Base-by-base conservation (phyloP, 2,113 vertebrate genomes). In the Centropus bengalensis region DNA sequence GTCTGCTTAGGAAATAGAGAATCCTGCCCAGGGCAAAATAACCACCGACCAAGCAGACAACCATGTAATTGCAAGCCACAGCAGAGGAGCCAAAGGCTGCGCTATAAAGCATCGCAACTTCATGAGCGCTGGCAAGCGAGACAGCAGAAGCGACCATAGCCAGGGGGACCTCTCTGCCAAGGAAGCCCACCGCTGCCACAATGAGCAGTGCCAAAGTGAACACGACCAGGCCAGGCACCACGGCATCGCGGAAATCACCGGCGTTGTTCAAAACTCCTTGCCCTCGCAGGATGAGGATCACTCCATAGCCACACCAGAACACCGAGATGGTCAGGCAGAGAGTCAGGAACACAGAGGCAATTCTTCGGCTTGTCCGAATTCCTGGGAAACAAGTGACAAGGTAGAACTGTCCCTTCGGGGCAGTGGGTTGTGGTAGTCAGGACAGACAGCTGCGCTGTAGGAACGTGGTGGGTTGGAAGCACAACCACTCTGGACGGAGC, bases 221-320 rank as follows among this genome's bases (percentile, higher is more conserved):
- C 0, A 98, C 95, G 27, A 97, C 98, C 83, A 99, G 97, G 40
- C 98, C 99, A 2, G 99, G 99, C 40, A 99, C 94, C 68, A 98
- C 78, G 10, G 98, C 97, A 7, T 96, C 70, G 13, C 88, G 94
- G 54, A 98, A 86, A 8, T 69, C 96, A 5, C 88, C 92, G 7
- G 45, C 5, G 6, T 38, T 27, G 2, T 49, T 36, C 71, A 99
- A 76, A 55, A 95, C 78, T 3, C 93, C 90, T 86, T 98, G 97
- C 16, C 98, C 98, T 4, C 67, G 82, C 92, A 99, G 97, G 86
- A 99, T 95, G 59, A 98, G 93, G 62, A 98, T 93, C 59, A 98
- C 94, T 69, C 99, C 98, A 4, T 98, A 98, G 58, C 98, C 97
- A 4, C 97, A 98, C 99, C 98, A 99, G 76, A 98, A 95, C 16